A percentile compares a stretch with the other conserved stretches of the same genome.
Conservation (phyloP, 2,888 invertebrate genomes). For the Dasypogon diadema region DNA sequence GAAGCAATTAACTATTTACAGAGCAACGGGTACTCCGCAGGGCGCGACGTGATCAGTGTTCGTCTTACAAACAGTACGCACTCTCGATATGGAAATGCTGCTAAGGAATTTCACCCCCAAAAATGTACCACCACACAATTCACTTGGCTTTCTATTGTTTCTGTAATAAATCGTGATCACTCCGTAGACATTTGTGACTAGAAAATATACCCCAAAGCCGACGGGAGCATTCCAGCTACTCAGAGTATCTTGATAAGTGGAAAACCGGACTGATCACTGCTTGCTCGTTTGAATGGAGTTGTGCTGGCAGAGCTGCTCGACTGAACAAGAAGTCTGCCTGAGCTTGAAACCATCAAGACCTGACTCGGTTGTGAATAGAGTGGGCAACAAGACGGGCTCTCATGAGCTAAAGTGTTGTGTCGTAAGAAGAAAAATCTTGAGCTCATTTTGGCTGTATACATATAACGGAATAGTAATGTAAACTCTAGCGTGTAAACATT, state of each 20-base stretch:
- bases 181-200: not conserved
- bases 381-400: no score
- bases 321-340: conserved; percentile 14
- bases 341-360: not conserved
- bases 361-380: no score
- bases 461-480: no score
- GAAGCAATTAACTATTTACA: not conserved
- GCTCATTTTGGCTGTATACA: no score
- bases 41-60: not conserved
- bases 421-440: no score
- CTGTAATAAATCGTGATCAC: not conserved
- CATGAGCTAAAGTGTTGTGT: no score
- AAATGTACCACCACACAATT: not conserved
- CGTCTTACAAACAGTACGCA: not conserved
- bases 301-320: not conserved
- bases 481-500: no score
- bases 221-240: no score
- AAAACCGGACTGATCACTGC: conserved; percentile 5
- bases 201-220: no score
- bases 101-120: not conserved
- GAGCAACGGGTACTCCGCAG: not conserved
- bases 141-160: not conserved
- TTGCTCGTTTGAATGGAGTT: not conserved
- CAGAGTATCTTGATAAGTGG: not conserved
- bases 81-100: not conserved